phyloP scores from a whole-genome alignment of 2,888 invertebrate genomes.

The Stenodema calcarata region DNA sequence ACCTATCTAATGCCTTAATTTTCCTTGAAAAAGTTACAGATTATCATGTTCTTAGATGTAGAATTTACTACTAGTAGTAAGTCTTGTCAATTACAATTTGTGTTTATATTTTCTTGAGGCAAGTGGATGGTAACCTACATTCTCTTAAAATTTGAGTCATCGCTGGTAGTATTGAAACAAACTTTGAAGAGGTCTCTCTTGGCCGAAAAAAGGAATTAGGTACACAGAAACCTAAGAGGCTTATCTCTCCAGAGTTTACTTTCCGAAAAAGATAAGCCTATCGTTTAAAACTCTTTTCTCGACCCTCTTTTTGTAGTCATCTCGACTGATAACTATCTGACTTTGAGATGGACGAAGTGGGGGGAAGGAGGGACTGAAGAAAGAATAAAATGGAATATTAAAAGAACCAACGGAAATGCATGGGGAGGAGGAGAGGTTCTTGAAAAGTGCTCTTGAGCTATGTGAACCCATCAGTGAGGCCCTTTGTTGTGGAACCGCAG shows the following conservation, averaged over 20 bases:
- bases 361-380: not conserved
- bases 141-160: too few species aligned
- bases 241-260: not conserved
- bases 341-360: not conserved
- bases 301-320: not conserved
- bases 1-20: too few species aligned
- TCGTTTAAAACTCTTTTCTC: not conserved
- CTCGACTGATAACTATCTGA: not conserved
- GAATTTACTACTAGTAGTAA: too few species aligned
- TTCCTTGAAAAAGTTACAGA: too few species aligned
- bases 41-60: too few species aligned
- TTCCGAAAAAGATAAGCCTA: not conserved
- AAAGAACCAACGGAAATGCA: not conserved
- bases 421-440: not conserved
- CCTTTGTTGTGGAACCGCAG: not conserved
- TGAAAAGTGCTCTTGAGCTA: not conserved
- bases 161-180: too few species aligned
- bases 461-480: not conserved
- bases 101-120: too few species aligned
- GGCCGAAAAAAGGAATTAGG: too few species aligned
- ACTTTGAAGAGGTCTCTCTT: too few species aligned
- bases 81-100: too few species aligned
- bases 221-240: not conserved
- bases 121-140: too few species aligned
- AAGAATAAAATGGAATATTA: not conserved